Conservation (phyloP, 2,888 invertebrate genomes). For the Lycocerus yunnanus region DNA sequence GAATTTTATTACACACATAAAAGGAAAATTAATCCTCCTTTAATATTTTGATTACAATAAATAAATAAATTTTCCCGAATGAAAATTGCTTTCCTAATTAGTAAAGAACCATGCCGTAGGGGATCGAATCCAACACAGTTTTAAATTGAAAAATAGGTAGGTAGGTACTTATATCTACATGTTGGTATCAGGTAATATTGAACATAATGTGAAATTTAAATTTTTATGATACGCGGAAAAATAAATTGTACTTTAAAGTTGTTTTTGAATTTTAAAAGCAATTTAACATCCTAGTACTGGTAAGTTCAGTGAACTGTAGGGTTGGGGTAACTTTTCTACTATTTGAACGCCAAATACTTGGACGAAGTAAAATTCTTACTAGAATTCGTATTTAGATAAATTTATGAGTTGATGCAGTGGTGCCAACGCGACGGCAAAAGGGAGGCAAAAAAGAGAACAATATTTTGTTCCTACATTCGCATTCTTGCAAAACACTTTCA, state of each 20-base stretch:
- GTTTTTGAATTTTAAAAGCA: background rate
- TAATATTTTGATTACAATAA: background rate
- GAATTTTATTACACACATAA: background rate
- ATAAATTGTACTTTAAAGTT: background rate
- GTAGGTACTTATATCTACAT: too few relatives aligned
- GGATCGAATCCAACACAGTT: too few relatives aligned
- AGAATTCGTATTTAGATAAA: constrained; percentile 41
- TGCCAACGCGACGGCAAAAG: constrained; percentile 48
- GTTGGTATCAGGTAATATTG: background rate
- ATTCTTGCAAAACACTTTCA: constrained; percentile 5
- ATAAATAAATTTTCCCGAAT: background rate
- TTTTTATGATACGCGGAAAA: background rate
- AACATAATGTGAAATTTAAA: background rate
- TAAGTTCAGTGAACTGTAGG: background rate
- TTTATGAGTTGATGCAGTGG: constrained; percentile 45
- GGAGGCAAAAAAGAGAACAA: constrained; percentile 43
- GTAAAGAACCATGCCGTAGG: too few relatives aligned
- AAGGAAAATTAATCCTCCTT: background rate
- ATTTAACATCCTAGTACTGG: background rate
- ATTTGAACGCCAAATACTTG: constrained; percentile 32
- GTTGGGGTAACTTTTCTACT: background rate
- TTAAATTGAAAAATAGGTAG: too few relatives aligned
- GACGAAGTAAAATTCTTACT: constrained; percentile 30
- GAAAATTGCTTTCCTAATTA: too few relatives aligned
- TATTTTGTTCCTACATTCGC: constrained; percentile 29